Base-by-base conservation (phyloP, 2,888 invertebrate species). In the Achlya flavicornis region DNA sequence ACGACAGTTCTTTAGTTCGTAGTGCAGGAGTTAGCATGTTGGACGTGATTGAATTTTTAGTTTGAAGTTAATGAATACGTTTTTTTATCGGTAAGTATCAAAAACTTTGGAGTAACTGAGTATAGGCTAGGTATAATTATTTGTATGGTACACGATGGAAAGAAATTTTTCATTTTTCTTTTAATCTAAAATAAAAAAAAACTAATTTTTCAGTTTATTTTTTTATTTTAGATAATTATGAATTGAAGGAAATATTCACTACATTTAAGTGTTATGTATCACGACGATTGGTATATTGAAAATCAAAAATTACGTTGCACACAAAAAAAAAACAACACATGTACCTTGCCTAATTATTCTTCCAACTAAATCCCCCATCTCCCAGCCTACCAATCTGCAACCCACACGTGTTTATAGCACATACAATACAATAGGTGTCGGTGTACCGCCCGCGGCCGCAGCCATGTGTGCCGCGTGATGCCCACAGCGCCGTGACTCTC, bases 401-500 rank as follows among this genome's bases (percentile, higher is more conserved):
- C 76, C 77, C 84, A 84, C 81, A 87, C 81, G 80, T 76, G 79
- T 72, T 53, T 3, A 46, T 4, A 14, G 12, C n/a, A 26, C 48
- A 46, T 46, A 26, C 26, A 60, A 35, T 33, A 58, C 41, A 60
- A 60, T 60, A 60, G 35, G 53, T 60, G 63, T 67, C 73, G 74
- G 83, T 80, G 80, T 75, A 73, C n/a, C 68, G 73, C 66, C 26
- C 26, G 26, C 26, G 76, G 80, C 77, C 74, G 74, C 79, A 76
- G 76, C 75, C 87, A 81, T 88, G 89, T 88, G 89, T 88, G 89
- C 82, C 80, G 41, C 12, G 83, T 85, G 86, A 85, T 81, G 85
- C 78, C 75, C 72, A 76, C 19, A 76, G 77, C 81, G 79, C 81
- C 90, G 91, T 91, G 92, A 91, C 91, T 89, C 67, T 79, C 79